Conservation (phyloP, 2,797 vertebrate genomes). For the Spondyliosoma cantharus region DNA sequence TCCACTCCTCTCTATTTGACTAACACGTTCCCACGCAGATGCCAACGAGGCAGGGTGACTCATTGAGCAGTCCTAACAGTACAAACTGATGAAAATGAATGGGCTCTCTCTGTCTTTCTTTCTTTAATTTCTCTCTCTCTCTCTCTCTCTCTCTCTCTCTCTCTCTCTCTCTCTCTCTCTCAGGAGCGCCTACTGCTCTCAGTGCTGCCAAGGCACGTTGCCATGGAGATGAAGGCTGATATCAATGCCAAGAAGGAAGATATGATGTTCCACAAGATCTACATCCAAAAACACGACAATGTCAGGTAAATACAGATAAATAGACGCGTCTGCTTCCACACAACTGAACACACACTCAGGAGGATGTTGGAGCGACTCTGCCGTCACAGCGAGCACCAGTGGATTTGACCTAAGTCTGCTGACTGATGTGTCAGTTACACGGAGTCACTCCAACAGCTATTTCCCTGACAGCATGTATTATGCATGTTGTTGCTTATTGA, state of each 20-base stretch:
- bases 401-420: slow-evolving; percentile 48
- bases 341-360: not conserved
- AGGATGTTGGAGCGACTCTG: slow-evolving; percentile 17
- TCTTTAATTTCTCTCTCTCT: slow-evolving; percentile 41
- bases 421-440: slow-evolving; percentile 67
- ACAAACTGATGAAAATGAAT: slow-evolving; percentile 73
- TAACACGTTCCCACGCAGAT: slow-evolving; percentile 78
- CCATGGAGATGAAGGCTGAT: slow-evolving; percentile 99
- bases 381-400: slow-evolving; percentile 24
- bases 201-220: slow-evolving; percentile 98
- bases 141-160: slow-evolving; percentile 40
- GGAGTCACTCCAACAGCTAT: slow-evolving; percentile 57
- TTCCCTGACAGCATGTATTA: slow-evolving; percentile 71
- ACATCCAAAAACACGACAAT: slow-evolving; percentile 99
- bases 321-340: not conserved
- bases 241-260: slow-evolving; percentile 99
- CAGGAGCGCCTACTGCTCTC: slow-evolving; percentile 98
- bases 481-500: slow-evolving; percentile 73
- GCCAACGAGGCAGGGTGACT: slow-evolving; percentile 73
- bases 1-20: slow-evolving; percentile 67
- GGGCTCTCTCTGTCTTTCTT: slow-evolving; percentile 41
- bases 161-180: slow-evolving; percentile 48
- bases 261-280: slow-evolving; percentile 99
- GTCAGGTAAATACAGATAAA: slow-evolving; percentile 88
- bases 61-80: slow-evolving; percentile 66